Evolutionary conservation across 2,888 invertebrate species (phyloP).

Genomic region (Lamellibrachia satsuma): DNA sequence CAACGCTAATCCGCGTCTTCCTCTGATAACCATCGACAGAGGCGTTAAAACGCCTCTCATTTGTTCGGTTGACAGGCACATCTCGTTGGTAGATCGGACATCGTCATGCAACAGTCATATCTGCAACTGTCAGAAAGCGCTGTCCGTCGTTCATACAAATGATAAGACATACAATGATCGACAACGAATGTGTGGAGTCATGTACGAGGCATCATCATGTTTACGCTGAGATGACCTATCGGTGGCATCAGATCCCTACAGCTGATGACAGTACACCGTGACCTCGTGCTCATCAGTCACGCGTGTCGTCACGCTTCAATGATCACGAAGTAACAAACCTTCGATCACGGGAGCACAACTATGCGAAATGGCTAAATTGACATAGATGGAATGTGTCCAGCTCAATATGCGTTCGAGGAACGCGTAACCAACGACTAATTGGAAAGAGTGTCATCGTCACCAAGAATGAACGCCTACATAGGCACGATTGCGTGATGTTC

Average conservation of each 20-base stretch:
- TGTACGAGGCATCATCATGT: neutral
- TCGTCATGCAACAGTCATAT: slow-evolving; percentile 3
- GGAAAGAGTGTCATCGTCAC: neutral
- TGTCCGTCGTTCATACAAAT: neutral
- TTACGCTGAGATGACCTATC: neutral
- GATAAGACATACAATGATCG: slow-evolving; percentile 2
- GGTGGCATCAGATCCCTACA: neutral
- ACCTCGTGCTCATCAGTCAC: neutral
- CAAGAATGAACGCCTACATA: neutral
- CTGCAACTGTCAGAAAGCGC: neutral
- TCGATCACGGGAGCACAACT: neutral
- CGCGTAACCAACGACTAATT: neutral
- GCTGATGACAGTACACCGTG: neutral
- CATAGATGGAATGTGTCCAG: neutral
- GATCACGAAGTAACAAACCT: neutral
- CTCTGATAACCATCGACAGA: neutral
- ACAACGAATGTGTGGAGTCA: neutral
- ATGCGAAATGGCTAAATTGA: neutral
- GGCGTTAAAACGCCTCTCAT: slow-evolving; percentile 12
- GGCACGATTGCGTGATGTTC: slow-evolving; percentile 3
- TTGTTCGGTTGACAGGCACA: neutral
- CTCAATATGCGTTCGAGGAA: neutral
- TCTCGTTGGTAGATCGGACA: neutral
- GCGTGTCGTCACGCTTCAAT: neutral
- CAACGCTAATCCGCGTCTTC: neutral